Evolutionary conservation across 2,888 invertebrate genomes (phyloP).

Genomic region (Invenusta paracnida): DNA sequence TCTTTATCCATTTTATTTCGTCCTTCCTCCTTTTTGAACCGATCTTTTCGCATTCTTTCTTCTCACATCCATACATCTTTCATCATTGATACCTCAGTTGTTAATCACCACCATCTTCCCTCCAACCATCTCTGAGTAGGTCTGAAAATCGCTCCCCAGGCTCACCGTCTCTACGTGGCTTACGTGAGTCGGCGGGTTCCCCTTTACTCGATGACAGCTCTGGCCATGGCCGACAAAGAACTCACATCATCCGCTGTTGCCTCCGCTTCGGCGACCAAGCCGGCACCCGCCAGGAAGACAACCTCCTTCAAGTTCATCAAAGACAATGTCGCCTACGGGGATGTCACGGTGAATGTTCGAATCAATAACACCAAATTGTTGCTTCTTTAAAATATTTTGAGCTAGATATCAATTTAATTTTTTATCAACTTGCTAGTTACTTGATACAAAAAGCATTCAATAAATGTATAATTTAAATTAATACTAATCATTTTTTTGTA

Average conservation of each 20-base stretch:
- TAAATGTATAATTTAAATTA: too few relatives aligned
- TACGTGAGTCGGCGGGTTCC: conserved; percentile 5
- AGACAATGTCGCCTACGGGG: conserved; percentile 8
- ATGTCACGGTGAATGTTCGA: conserved; percentile 27
- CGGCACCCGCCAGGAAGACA: not conserved
- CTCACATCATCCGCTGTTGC: not conserved
- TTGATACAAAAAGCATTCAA: too few relatives aligned
- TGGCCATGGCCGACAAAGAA: conserved; percentile 24
- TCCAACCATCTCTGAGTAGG: conserved; percentile 14
- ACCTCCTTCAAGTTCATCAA: conserved; percentile 35
- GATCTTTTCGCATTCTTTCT: too few relatives aligned
- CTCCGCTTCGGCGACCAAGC: not conserved
- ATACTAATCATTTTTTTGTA: too few relatives aligned
- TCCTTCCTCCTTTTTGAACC: too few relatives aligned
- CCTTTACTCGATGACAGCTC: conserved; percentile 7
- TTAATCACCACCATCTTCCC: too few relatives aligned
- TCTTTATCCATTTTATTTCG: too few relatives aligned
- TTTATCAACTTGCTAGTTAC: not conserved
- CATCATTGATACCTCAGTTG: too few relatives aligned
- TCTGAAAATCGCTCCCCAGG: not conserved
- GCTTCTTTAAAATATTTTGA: too few relatives aligned
- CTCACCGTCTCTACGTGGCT: conserved; percentile 30
- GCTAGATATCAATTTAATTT: not conserved
- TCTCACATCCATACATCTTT: too few relatives aligned
- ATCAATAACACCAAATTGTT: too few relatives aligned